Percentiles rank a stretch among this genome's conserved stretches.
Evolutionary conservation across 2,113 vertebrate genomes (phyloP).

Genomic region (Pantherophis guttatus): DNA sequence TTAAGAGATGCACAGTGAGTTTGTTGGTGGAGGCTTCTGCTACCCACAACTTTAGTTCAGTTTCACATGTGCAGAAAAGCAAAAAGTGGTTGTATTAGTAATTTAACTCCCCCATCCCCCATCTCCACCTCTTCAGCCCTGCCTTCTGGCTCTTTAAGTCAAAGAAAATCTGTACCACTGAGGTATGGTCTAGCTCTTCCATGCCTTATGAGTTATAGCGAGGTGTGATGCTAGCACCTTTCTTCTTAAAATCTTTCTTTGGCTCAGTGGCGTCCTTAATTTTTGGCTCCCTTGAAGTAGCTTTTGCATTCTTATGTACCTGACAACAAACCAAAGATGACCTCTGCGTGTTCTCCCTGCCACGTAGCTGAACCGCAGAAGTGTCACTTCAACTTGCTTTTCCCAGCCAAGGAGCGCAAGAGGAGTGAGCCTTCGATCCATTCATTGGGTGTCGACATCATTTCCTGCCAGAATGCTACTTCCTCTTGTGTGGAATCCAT

Average conservation of each 20-base stretch:
- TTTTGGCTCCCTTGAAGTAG: slow-evolving; percentile 16
- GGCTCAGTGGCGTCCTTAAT: neutral
- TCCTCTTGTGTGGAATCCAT: slow-evolving; percentile 72
- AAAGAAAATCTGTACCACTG: slow-evolving; percentile 19
- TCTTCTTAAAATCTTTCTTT: neutral
- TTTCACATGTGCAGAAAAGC: neutral
- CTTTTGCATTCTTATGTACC: neutral
- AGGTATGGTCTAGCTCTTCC: slow-evolving; percentile 33
- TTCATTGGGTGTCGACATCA: slow-evolving; percentile 66
- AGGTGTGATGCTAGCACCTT: slow-evolving; percentile 13
- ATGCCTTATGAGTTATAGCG: neutral
- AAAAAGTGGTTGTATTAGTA: neutral
- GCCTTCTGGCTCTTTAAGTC: neutral
- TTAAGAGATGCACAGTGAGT: neutral
- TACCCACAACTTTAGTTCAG: neutral
- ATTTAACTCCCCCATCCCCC: slow-evolving; percentile 1
- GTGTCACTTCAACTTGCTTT: slow-evolving; percentile 59
- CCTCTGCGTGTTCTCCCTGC: neutral
- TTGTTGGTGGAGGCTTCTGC: neutral
- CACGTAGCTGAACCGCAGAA: neutral
- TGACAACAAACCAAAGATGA: fast-evolving
- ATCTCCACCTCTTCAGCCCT: slow-evolving; percentile 17
- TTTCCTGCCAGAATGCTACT: slow-evolving; percentile 72
- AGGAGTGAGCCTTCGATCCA: slow-evolving; percentile 69
- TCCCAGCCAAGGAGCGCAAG: slow-evolving; percentile 58